phyloP scores from a whole-genome alignment of 2,797 vertebrate genomes.

The Chiropotes sagulatus region DNA sequence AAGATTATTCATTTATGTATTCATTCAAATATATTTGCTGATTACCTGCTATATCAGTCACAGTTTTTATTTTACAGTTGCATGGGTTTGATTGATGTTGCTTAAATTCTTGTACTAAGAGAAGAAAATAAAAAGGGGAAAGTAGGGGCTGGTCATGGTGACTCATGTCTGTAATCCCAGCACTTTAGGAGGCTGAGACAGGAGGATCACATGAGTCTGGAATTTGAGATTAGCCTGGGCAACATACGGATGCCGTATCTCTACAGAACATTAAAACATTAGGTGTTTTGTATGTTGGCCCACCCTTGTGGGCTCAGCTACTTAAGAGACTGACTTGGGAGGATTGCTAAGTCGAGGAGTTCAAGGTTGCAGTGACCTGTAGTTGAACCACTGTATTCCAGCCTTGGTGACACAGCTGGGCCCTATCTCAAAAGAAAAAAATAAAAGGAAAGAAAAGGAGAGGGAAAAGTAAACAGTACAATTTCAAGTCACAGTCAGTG shows the following conservation, averaged over 20 bases:
- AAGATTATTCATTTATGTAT: background rate
- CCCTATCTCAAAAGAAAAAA: too few relatives aligned
- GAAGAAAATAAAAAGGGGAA: background rate
- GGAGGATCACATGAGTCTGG: background rate
- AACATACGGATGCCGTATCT: background rate
- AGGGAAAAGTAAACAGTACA: background rate
- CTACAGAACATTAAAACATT: background rate
- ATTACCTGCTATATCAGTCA: background rate
- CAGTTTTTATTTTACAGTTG: background rate
- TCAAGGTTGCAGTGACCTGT: background rate
- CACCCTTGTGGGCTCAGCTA: background rate
- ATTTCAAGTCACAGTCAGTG: background rate
- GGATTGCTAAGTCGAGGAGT: background rate
- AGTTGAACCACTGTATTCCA: too few relatives aligned
- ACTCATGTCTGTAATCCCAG: background rate
- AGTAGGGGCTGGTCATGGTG: background rate
- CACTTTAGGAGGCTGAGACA: background rate
- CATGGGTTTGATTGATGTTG: background rate
- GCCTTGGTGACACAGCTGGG: too few relatives aligned
- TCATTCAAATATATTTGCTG: background rate
- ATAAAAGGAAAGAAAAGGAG: too few relatives aligned
- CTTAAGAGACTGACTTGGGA: background rate
- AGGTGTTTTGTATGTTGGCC: background rate
- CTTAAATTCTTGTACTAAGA: background rate
- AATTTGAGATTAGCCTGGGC: background rate